phyloP scores from a whole-genome alignment of 1,140 invertebrate species.

The Atta cephalotes region DNA sequence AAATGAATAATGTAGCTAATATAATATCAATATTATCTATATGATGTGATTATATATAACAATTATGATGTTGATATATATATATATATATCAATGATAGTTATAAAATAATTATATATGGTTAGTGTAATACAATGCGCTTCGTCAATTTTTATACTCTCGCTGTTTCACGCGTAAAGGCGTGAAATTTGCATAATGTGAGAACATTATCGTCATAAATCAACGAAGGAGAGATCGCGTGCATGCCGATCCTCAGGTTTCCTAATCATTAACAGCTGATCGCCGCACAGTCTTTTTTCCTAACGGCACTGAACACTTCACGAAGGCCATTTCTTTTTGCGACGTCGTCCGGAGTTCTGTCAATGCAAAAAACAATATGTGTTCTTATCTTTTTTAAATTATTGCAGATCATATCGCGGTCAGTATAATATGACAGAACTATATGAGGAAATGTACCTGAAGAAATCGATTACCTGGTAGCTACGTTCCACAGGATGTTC shows the following conservation, averaged over 20 bases:
- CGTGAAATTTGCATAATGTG: conserved; percentile 42
- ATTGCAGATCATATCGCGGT: background rate
- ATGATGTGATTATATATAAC: background rate
- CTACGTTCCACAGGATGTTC: conserved; percentile 78
- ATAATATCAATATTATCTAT: background rate
- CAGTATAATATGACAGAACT: background rate
- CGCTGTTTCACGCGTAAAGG: conserved; percentile 10
- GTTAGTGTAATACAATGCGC: background rate
- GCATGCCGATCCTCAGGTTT: background rate
- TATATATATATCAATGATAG: too few relatives aligned
- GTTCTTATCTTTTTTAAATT: background rate
- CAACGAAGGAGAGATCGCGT: conserved; percentile 6
- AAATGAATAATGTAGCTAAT: background rate
- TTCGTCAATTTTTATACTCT: conserved; percentile 30
- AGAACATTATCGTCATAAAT: conserved; percentile 35
- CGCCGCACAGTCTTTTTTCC: conserved; percentile 78
- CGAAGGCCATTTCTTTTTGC: conserved; percentile 77
- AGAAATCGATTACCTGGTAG: conserved; percentile 76
- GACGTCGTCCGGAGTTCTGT: conserved; percentile 75
- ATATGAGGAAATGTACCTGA: background rate
- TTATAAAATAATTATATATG: background rate
- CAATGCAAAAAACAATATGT: conserved; percentile 45
- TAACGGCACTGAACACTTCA: conserved; percentile 80
- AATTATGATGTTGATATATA: background rate
- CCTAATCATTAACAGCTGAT: conserved; percentile 67